Conservation (phyloP, 2,113 vertebrate species). For the Myotis brandtii region DNA sequence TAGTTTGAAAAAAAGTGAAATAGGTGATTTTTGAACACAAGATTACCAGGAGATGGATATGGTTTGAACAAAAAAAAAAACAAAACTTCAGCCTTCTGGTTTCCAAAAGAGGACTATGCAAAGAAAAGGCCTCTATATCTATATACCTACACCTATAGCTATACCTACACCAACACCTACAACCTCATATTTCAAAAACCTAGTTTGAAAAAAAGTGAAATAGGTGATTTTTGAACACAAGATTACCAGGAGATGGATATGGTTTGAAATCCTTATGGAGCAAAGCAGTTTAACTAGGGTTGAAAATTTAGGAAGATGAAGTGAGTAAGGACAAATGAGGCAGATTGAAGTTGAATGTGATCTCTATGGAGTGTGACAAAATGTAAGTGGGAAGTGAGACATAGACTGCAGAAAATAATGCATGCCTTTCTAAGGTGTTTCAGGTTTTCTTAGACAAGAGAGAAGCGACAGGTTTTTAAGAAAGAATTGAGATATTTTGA, state of each 20-base stretch:
- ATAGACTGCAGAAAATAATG: not conserved
- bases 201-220: slow-evolving; percentile 9
- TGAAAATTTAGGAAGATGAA: not conserved
- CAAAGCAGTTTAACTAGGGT: not conserved
- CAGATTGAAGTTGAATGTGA: not conserved
- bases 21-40: not conserved
- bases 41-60: not conserved
- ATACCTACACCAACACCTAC: not conserved
- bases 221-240: not conserved
- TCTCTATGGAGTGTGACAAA: not conserved
- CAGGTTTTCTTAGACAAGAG: not conserved
- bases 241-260: not conserved
- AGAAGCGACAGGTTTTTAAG: not conserved
- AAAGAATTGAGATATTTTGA: not conserved
- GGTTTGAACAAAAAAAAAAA: slow-evolving; percentile 18
- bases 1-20: slow-evolving; percentile 11
- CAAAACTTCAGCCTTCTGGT: not conserved
- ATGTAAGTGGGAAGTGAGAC: not conserved
- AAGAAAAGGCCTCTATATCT: not conserved
- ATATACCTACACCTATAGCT: too few species aligned
- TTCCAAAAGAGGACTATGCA: not conserved
- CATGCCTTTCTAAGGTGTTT: not conserved
- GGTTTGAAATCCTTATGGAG: not conserved
- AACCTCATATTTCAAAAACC: not conserved
- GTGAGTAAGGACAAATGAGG: not conserved